phyloP scores from a whole-genome alignment of 2,888 invertebrate species.

The Ormyrus rosae region DNA sequence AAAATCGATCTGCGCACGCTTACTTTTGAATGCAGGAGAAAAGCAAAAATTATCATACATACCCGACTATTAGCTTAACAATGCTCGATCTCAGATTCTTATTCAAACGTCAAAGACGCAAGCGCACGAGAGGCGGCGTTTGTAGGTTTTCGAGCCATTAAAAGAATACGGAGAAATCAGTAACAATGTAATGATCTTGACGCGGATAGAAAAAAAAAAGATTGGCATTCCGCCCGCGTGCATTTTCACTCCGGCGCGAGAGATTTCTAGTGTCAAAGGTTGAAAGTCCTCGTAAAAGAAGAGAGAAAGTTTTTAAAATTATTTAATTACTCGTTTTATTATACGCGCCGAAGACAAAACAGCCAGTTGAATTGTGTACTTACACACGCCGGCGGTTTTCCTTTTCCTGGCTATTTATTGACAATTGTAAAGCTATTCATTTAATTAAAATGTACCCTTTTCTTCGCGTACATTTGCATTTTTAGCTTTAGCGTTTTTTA shows the following conservation, averaged over 20 bases:
- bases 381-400: no score
- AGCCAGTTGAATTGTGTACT: no score
- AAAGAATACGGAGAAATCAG: slow-evolving; percentile 23
- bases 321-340: slow-evolving; percentile 29
- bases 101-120: slow-evolving; percentile 30
- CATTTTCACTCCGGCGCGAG: slow-evolving; percentile 22
- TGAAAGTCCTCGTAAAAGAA: slow-evolving; percentile 21
- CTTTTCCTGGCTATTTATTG: no score
- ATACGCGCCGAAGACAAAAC: neutral
- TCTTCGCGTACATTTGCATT: no score
- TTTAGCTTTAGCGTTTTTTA: no score
- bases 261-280: slow-evolving; percentile 45
- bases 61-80: neutral
- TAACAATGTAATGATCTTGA: neutral
- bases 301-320: slow-evolving; percentile 39
- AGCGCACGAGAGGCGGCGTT: neutral
- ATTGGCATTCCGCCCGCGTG: slow-evolving; percentile 24
- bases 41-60: no score
- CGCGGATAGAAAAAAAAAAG: neutral
- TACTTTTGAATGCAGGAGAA: no score
- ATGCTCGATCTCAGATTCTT: neutral
- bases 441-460: no score
- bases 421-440: no score
- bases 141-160: slow-evolving; percentile 1
- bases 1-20: no score